phyloP scores from a whole-genome alignment of 2,888 invertebrate species.

The Agrotis ipsilon region DNA sequence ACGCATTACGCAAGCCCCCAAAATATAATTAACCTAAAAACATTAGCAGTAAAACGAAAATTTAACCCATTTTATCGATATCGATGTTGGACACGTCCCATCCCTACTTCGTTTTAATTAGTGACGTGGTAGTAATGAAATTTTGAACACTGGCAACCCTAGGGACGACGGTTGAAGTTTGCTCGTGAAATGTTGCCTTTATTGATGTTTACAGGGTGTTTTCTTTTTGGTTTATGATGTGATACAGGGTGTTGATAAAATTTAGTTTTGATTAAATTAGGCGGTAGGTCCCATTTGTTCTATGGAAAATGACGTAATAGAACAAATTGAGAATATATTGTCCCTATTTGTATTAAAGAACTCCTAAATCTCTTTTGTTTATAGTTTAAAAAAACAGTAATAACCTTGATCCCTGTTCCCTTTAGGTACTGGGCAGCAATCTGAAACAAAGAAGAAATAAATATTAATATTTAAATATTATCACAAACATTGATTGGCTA shows the following conservation, averaged over 20 bases:
- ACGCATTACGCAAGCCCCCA: neutral
- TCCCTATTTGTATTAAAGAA: too few relatives aligned
- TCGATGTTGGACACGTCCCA: slow-evolving; percentile 31
- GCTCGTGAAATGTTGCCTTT: slow-evolving; percentile 42
- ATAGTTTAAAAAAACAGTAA: slow-evolving; percentile 1
- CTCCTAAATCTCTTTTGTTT: too few relatives aligned
- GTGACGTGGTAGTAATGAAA: slow-evolving; percentile 67
- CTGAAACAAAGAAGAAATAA: slow-evolving; percentile 77
- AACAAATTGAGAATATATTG: too few relatives aligned
- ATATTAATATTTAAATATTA: neutral
- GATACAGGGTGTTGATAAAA: neutral
- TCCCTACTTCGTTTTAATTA: slow-evolving; percentile 68
- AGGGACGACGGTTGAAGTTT: slow-evolving; percentile 48
- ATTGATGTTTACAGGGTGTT: slow-evolving; percentile 5
- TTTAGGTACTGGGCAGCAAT: slow-evolving; percentile 73
- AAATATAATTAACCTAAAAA: slow-evolving; percentile 42
- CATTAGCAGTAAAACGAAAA: slow-evolving; percentile 9
- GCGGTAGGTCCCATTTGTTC: too few relatives aligned
- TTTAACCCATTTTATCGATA: slow-evolving; percentile 37
- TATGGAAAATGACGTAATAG: too few relatives aligned
- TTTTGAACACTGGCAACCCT: slow-evolving; percentile 62
- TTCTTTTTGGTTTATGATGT: slow-evolving; percentile 5
- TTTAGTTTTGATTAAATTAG: too few relatives aligned
- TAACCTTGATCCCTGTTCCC: slow-evolving; percentile 82
- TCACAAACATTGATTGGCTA: too few relatives aligned